These are phyloP conservation scores for Cossypha dichroa DNA, from an alignment of 2,797 vertebrate species.

Conservation along the genomic window DNA sequence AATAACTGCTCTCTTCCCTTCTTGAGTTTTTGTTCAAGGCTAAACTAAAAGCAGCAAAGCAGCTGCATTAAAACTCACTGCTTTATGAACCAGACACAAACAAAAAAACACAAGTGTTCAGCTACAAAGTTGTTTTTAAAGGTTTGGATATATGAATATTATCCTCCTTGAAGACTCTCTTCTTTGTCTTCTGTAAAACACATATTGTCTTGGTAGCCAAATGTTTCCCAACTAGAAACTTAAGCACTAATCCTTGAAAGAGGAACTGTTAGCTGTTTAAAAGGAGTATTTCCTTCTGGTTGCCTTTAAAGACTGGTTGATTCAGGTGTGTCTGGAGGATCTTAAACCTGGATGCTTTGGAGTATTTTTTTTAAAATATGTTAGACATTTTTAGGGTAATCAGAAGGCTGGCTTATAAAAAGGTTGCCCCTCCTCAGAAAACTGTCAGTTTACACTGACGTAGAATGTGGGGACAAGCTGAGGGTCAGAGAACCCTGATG, in stretches of 20 bases:
- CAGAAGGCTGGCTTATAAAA: neutral
- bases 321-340: neutral
- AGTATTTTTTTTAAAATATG: neutral
- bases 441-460: neutral
- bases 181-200: neutral
- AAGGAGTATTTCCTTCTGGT: neutral
- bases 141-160: neutral
- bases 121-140: neutral
- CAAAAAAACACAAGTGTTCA: neutral
- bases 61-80: neutral
- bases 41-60: neutral
- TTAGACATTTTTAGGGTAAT: neutral
- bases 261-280: neutral
- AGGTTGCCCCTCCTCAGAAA: neutral
- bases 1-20: neutral
- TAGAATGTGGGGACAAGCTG: neutral
- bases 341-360: neutral
- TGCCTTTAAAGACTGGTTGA: neutral
- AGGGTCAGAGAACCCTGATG: neutral
- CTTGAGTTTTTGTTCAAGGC: conserved; percentile 17
- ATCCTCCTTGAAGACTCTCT: neutral
- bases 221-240: neutral
- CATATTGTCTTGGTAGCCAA: neutral
- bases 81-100: neutral
- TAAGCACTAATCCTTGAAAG: neutral